Evolutionary conservation across 1,140 invertebrate species (phyloP).

Genomic region (Heliconius melpomene): DNA sequence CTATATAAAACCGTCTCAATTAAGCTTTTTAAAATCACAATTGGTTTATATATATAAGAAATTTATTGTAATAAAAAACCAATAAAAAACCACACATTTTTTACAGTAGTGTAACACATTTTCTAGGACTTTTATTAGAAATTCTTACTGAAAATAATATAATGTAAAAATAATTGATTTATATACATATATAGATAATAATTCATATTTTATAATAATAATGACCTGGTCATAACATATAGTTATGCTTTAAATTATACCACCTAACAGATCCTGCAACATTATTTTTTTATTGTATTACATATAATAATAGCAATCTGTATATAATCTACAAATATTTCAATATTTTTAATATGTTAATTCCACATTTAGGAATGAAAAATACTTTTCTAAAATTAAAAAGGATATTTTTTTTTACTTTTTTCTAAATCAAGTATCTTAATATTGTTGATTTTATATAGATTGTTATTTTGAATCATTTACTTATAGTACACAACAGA

Average conservation of each 20-base stretch:
- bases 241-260: constrained; percentile 58
- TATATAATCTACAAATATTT: too few relatives aligned
- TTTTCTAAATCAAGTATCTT: too few relatives aligned
- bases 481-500: constrained; percentile 57
- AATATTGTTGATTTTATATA: constrained; percentile 21
- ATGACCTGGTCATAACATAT: not conserved
- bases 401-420: too few relatives aligned
- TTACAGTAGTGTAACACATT: not conserved
- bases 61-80: not conserved
- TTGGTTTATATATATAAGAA: too few relatives aligned
- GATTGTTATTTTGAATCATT: constrained; percentile 35
- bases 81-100: not conserved
- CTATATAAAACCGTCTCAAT: not conserved
- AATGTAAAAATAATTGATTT: not conserved
- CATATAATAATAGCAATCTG: too few relatives aligned
- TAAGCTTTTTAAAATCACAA: too few relatives aligned
- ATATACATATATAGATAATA: too few relatives aligned
- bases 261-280: constrained; percentile 44
- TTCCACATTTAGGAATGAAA: too few relatives aligned
- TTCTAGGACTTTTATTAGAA: not conserved
- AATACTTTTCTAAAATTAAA: too few relatives aligned
- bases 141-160: not conserved
- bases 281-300: not conserved
- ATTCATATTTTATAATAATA: not conserved
- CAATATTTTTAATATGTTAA: too few relatives aligned